Percentiles rank a stretch among this genome's conserved stretches.
Conservation (phyloP, 2,113 vertebrate species). For the Amphiprion ocellaris region DNA sequence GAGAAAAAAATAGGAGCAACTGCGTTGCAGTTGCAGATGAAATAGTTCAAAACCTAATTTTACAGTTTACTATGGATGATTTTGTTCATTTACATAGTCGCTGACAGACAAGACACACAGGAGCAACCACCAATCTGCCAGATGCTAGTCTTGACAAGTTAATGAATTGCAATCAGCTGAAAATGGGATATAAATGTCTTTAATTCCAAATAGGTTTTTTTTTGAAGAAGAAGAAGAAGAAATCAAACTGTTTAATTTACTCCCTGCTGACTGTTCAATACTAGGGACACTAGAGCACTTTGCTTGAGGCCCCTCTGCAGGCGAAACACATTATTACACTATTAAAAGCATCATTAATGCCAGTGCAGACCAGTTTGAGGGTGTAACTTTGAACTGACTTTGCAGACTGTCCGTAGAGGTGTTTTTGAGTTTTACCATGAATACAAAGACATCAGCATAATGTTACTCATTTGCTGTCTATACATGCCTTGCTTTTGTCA, state of each 20-base stretch:
- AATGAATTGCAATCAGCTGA: neutral
- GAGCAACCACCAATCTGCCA: neutral
- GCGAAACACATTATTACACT: slow-evolving; percentile 30
- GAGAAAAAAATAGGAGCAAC: too few species aligned
- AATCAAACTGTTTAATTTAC: too few species aligned
- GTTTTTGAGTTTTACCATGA: neutral
- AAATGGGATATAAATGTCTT: neutral
- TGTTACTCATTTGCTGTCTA: too few species aligned
- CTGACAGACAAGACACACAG: neutral
- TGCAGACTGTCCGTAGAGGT: neutral
- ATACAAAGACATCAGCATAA: neutral
- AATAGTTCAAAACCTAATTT: neutral
- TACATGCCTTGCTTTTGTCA: too few species aligned
- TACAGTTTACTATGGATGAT: neutral
- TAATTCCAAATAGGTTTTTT: too few species aligned
- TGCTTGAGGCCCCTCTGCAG: slow-evolving; percentile 59
- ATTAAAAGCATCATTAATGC: neutral
- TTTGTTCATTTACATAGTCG: too few species aligned
- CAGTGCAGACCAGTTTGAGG: neutral
- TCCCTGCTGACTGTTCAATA: too few species aligned
- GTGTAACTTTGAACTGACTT: slow-evolving; percentile 3
- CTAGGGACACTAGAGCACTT: neutral
- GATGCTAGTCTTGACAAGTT: neutral
- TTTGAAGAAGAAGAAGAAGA: too few species aligned
- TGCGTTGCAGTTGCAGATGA: too few species aligned